Evolutionary conservation across 2,888 invertebrate species (phyloP).

Genomic region (Chloromyia formosa): DNA sequence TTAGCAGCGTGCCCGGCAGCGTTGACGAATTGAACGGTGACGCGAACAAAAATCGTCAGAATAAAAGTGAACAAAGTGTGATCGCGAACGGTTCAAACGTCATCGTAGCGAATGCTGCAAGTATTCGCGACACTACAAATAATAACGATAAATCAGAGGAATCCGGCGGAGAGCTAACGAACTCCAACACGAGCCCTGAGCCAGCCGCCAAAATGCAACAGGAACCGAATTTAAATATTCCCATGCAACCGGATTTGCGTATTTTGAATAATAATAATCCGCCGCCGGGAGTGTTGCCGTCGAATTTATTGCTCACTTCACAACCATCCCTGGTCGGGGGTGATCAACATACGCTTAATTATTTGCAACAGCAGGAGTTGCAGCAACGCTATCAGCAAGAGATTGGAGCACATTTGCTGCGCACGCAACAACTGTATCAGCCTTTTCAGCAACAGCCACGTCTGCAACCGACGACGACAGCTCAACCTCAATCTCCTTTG

Average conservation of each 20-base stretch:
- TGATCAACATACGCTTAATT: conserved; percentile 55
- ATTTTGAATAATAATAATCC: conserved; percentile 59
- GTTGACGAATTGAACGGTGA: neutral
- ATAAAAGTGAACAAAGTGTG: conserved; percentile 34
- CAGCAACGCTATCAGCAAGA: conserved; percentile 62
- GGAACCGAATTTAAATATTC: conserved; percentile 63
- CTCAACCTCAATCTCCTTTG: conserved; percentile 57
- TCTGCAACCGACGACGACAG: neutral
- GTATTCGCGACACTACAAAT: neutral
- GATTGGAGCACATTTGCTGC: conserved; percentile 34
- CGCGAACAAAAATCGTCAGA: neutral
- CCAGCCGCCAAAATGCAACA: conserved; percentile 59
- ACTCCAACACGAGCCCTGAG: neutral
- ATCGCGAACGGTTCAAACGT: conserved; percentile 16
- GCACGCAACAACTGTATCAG: conserved; percentile 25
- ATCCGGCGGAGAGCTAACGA: neutral
- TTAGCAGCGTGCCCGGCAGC: neutral
- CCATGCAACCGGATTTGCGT: conserved; percentile 61
- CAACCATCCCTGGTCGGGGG: conserved; percentile 56
- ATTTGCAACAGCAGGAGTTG: conserved; percentile 61
- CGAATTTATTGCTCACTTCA: conserved; percentile 34
- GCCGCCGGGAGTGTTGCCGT: conserved; percentile 58
- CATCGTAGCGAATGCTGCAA: neutral
- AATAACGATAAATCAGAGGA: neutral
- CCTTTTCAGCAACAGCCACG: conserved; percentile 54